These are phyloP conservation scores for Gobio occitaniae DNA, from an alignment of 2,797 vertebrate species.

Conservation along the genomic window DNA sequence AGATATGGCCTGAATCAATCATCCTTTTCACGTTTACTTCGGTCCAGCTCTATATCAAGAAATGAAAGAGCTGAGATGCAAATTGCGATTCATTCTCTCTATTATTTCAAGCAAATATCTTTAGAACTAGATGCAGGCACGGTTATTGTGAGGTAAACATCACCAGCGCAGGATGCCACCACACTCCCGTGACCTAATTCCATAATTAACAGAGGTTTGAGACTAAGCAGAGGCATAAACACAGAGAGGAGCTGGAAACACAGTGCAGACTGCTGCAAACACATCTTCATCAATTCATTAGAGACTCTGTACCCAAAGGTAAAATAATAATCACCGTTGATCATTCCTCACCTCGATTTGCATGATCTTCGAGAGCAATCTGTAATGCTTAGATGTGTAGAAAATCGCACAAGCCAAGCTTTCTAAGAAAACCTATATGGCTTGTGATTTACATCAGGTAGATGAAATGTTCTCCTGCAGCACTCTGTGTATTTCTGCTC, in stretches of 20 bases:
- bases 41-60: constrained; percentile 58
- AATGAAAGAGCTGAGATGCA: constrained; percentile 72
- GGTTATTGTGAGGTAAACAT: constrained; percentile 60
- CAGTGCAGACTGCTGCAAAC: neutral
- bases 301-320: constrained; percentile 9
- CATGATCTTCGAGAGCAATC: constrained; percentile 13
- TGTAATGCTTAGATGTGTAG: neutral
- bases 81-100: constrained; percentile 65
- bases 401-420: constrained; percentile 14
- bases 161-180: constrained; percentile 61
- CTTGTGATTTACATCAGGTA: constrained; percentile 30
- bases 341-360: constrained; percentile 22
- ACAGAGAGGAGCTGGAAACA: constrained; percentile 20
- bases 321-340: neutral
- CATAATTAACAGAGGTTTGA: constrained; percentile 53
- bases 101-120: constrained; percentile 73
- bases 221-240: constrained; percentile 64
- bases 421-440: constrained; percentile 37
- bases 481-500: constrained; percentile 28
- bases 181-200: constrained; percentile 69
- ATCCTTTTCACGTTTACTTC: constrained; percentile 60
- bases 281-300: constrained; percentile 29
- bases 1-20: constrained; percentile 25
- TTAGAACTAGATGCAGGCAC: constrained; percentile 63
- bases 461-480: constrained; percentile 36